Conservation (phyloP, 1,140 invertebrate species). For the Drosophila mayri region DNA sequence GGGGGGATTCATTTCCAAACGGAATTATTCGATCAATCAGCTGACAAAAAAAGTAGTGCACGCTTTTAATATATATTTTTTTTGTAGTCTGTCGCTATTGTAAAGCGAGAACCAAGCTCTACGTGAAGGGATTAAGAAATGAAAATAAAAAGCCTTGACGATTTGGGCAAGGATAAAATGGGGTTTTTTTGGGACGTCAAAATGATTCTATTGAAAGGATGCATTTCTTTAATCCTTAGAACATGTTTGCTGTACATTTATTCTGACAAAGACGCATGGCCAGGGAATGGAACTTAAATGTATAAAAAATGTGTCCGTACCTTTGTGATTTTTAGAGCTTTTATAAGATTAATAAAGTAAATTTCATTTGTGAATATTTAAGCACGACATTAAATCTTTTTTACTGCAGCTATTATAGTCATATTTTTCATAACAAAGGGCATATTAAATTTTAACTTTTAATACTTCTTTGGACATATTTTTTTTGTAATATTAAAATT, state of each 20-base stretch:
- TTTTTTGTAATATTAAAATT: not conserved
- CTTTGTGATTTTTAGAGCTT: not conserved
- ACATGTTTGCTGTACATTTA: not conserved
- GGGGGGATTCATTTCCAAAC: slow-evolving; percentile 11
- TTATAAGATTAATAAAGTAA: not conserved
- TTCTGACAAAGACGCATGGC: not conserved
- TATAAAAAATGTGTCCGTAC: not conserved
- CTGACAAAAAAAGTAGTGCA: slow-evolving; percentile 1
- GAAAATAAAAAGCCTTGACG: slow-evolving; percentile 11
- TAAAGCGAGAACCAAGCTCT: slow-evolving; percentile 4
- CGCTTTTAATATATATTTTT: slow-evolving; percentile 11
- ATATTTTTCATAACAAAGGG: not conserved
- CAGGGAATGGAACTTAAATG: not conserved
- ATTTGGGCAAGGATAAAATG: not conserved
- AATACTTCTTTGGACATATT: not conserved
- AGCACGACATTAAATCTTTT: not conserved
- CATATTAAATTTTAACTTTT: not conserved
- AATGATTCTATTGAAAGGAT: slow-evolving; percentile 4
- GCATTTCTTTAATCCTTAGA: slow-evolving; percentile 6
- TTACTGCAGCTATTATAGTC: not conserved
- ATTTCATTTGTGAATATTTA: not conserved
- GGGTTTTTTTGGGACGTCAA: not conserved
- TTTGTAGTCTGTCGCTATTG: not conserved
- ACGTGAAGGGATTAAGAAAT: slow-evolving; percentile 1
- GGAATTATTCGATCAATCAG: slow-evolving; percentile 22